phyloP scores from a whole-genome alignment of 2,888 invertebrate genomes.

The Aspidiotus destructor region DNA sequence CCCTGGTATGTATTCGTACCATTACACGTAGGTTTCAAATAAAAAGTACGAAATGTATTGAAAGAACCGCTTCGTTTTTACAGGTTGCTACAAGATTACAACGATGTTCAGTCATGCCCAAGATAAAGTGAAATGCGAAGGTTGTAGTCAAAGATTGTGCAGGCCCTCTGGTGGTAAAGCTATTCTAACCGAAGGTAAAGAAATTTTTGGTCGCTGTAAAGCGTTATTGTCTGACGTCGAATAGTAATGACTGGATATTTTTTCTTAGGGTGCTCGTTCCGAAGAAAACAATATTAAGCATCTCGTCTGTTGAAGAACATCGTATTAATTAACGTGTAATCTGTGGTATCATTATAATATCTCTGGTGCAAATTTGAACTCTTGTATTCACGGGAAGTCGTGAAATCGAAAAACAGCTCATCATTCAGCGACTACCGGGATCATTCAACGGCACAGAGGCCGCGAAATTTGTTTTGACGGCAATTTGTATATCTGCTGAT shows the following conservation, averaged over 20 bases:
- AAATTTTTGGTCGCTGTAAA: not conserved
- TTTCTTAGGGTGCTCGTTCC: conserved; percentile 28
- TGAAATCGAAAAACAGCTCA: too few relatives aligned
- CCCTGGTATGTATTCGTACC: conserved; percentile 68
- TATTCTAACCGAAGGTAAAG: conserved; percentile 82
- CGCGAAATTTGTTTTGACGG: too few relatives aligned
- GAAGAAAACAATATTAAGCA: conserved; percentile 28
- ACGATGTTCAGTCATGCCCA: conserved; percentile 99
- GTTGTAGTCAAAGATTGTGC: conserved; percentile 95
- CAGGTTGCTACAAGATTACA: conserved; percentile 96
- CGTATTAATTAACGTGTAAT: too few relatives aligned
- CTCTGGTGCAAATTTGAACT: too few relatives aligned
- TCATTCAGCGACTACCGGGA: too few relatives aligned
- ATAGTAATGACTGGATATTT: not conserved
- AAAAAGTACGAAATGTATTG: conserved; percentile 3
- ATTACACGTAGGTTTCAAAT: not conserved
- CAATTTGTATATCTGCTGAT: too few relatives aligned
- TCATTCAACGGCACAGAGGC: too few relatives aligned
- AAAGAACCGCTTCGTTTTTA: too few relatives aligned
- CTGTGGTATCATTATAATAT: too few relatives aligned
- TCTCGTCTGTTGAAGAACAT: too few relatives aligned
- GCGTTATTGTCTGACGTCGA: too few relatives aligned
- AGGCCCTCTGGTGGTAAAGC: conserved; percentile 99
- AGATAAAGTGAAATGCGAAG: conserved; percentile 95
- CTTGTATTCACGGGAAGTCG: too few relatives aligned